These are phyloP conservation scores for Geotrupes spiniger DNA, from an alignment of 2,888 invertebrate genomes.

Conservation along the genomic window DNA sequence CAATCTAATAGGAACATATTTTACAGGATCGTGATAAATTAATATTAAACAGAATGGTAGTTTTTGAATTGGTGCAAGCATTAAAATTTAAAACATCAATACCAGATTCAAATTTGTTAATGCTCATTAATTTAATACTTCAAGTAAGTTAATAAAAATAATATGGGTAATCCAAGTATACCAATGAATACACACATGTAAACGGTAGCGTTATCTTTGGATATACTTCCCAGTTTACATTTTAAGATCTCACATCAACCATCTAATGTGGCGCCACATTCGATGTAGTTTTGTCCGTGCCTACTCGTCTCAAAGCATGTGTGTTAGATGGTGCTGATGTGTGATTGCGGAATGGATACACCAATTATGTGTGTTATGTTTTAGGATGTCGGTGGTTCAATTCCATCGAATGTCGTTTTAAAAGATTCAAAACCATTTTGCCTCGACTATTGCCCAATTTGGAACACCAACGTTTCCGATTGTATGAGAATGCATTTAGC, in stretches of 20 bases:
- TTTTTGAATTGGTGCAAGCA: slow-evolving; percentile 92
- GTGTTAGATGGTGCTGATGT: too few relatives aligned
- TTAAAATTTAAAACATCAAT: slow-evolving; percentile 92
- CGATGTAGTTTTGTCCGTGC: too few relatives aligned
- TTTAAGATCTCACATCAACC: too few relatives aligned
- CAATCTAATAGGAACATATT: not conserved
- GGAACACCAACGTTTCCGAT: slow-evolving; percentile 87
- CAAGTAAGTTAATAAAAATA: slow-evolving; percentile 70
- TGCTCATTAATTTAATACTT: slow-evolving; percentile 82
- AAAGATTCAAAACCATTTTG: slow-evolving; percentile 53
- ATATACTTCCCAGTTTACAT: too few relatives aligned
- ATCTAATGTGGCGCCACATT: too few relatives aligned
- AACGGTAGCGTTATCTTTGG: too few relatives aligned
- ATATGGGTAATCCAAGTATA: too few relatives aligned
- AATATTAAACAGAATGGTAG: slow-evolving; percentile 84
- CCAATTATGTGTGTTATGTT: too few relatives aligned
- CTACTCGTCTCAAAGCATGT: too few relatives aligned
- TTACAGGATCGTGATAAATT: slow-evolving; percentile 88
- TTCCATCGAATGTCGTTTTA: slow-evolving; percentile 72
- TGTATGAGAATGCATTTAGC: slow-evolving; percentile 88
- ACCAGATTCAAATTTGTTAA: slow-evolving; percentile 91
- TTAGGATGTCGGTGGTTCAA: slow-evolving; percentile 80
- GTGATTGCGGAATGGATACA: too few relatives aligned
- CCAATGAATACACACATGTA: too few relatives aligned
- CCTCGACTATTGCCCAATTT: slow-evolving; percentile 52